Evolutionary conservation across 2,797 vertebrate genomes (phyloP).

Genomic region (Micrastur ruficollis): DNA sequence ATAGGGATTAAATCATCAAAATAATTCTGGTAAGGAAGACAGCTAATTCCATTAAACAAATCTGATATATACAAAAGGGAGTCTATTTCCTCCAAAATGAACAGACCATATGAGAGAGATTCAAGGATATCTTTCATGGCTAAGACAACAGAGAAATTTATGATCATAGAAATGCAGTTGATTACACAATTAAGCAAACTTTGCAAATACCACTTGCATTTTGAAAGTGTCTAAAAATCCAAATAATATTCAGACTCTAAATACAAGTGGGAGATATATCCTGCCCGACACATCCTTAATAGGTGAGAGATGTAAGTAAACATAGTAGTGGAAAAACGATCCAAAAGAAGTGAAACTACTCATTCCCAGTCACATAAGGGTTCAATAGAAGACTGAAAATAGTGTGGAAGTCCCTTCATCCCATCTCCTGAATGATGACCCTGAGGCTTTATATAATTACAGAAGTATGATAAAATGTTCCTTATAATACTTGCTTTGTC

Average conservation of each 20-base stretch:
- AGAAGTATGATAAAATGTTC: background rate
- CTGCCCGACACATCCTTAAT: background rate
- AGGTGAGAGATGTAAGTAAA: background rate
- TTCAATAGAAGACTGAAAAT: background rate
- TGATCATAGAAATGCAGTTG: background rate
- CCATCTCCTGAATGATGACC: background rate
- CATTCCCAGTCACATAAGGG: background rate
- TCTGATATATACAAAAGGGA: slow-evolving; percentile 4
- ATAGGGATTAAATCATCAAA: slow-evolving; percentile 34
- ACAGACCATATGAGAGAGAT: background rate
- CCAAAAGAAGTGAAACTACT: background rate
- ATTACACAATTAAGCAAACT: background rate
- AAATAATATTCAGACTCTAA: background rate
- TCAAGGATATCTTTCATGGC: background rate
- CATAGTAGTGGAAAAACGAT: background rate
- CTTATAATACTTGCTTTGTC: background rate
- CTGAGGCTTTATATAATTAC: background rate
- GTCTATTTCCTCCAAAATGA: background rate
- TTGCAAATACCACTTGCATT: background rate
- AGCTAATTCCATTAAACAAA: slow-evolving; percentile 40
- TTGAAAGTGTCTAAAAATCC: background rate
- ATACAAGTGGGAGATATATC: background rate
- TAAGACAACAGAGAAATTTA: background rate
- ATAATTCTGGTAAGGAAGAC: background rate
- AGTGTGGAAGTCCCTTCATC: background rate